Evolutionary conservation across 1,140 invertebrate species (phyloP), one percentile per base, ranked within the genome.

Genomic region (Leptopilina boulardi): DNA sequence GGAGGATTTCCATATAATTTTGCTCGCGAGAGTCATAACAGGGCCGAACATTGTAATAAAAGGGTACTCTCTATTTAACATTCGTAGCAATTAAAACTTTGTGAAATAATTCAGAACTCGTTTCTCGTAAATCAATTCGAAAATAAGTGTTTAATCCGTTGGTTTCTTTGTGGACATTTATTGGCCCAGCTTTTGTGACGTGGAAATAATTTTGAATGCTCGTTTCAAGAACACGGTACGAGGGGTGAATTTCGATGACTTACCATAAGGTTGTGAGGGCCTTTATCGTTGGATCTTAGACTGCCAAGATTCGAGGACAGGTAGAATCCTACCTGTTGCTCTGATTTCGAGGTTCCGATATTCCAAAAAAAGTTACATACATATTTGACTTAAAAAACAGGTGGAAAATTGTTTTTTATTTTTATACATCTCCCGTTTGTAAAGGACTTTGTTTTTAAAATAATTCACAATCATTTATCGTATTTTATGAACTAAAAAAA

Each of bases 291-390:
- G 42, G 71, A 56, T 75, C 79, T 66, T 59, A 15, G 70, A 70
- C 75, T 70, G n/a, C 72, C 47, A 79, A 82, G 79, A 82, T 82
- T 76, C 79, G 56, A 77, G 70, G 80, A 80, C 83, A 84, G 83
- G 83, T 84, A 84, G 80, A 71, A 84, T 84, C 79, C 86, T 88
- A 88, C 87, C 87, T 88, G 87, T 88, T 88, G 87, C 87, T 75
- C 84, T 38, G 80, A 86, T 86, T 85, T 80, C 76, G 59, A 80
- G 80, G 80, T 9, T 19, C 9, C 21, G 19, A 56, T 26, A 18
- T 18, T 13, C 11, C 4, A 59, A 51, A 18, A n/a, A 51, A 11
- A 42, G 41, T 42, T 4, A 2, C 41, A 2, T 11, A 42, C 1
- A 42, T 42, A n/a, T n/a, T n/a, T n/a, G n/a, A n/a, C n/a, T n/a